These are phyloP conservation scores for Pantelozetes paolii DNA, from an alignment of 2,888 invertebrate genomes.

Conservation along the genomic window DNA sequence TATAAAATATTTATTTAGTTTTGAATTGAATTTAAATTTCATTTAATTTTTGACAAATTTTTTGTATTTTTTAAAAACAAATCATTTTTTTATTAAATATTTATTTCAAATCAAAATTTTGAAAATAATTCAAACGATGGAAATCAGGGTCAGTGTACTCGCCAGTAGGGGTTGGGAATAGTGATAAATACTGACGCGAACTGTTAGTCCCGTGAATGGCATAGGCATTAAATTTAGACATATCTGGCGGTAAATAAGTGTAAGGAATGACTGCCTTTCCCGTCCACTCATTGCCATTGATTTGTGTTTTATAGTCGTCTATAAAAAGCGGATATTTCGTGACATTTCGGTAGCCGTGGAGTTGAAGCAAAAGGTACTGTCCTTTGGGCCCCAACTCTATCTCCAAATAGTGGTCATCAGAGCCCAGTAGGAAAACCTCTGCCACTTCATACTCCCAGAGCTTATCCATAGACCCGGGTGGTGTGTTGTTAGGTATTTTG, in stretches of 20 bases:
- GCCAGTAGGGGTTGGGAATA: conserved; percentile 54
- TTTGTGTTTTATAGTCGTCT: conserved; percentile 49
- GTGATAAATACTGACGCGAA: conserved; percentile 54
- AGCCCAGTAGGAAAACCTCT: conserved; percentile 57
- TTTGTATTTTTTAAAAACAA: too few relatives aligned
- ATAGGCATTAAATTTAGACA: conserved; percentile 57
- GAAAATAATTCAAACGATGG: conserved; percentile 55
- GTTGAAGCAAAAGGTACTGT: conserved; percentile 48
- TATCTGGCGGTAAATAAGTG: conserved; percentile 55
- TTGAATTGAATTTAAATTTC: too few relatives aligned
- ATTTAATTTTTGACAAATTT: too few relatives aligned
- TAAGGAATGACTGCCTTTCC: conserved; percentile 55
- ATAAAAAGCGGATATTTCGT: conserved; percentile 51
- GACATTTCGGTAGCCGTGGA: conserved; percentile 39
- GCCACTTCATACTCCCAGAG: conserved; percentile 57
- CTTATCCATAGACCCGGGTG: conserved; percentile 52
- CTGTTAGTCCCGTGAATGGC: conserved; percentile 56
- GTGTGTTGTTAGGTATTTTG: conserved; percentile 50
- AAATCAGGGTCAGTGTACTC: conserved; percentile 55
- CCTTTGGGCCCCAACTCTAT: conserved; percentile 57
- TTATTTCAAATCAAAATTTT: conserved; percentile 48
- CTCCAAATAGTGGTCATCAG: conserved; percentile 55
- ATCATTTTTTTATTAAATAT: not conserved
- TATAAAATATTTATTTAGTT: not conserved
- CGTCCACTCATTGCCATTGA: conserved; percentile 52